A percentile compares a stretch with the other conserved stretches of the same genome.
phyloP scores from a whole-genome alignment of 2,888 invertebrate species.

The Leucophora obtusa region DNA sequence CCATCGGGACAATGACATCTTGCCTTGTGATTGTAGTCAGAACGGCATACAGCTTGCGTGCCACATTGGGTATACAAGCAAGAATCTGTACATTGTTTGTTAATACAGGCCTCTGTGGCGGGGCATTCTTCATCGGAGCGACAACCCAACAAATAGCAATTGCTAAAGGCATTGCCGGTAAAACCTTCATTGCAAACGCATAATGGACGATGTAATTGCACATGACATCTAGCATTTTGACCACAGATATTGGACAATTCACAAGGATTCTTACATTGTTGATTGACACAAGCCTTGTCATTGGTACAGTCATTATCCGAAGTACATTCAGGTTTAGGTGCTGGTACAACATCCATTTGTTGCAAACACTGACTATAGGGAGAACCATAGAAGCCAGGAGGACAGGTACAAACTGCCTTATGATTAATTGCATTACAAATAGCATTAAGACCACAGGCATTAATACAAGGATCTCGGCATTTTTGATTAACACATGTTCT shows the following conservation, averaged over 20 bases:
- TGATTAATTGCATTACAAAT: constrained; percentile 89
- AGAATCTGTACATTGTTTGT: constrained; percentile 88
- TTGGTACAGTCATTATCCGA: constrained; percentile 89
- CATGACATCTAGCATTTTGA: constrained; percentile 87
- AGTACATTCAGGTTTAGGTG: constrained; percentile 86
- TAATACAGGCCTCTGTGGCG: constrained; percentile 88
- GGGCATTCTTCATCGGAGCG: constrained; percentile 91
- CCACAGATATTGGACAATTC: constrained; percentile 85
- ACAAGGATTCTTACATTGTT: constrained; percentile 88
- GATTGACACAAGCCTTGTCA: constrained; percentile 89
- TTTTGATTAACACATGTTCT: constrained; percentile 90
- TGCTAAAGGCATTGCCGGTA: constrained; percentile 89
- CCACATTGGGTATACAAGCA: constrained; percentile 90
- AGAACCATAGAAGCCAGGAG: constrained; percentile 87
- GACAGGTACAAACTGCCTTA: constrained; percentile 90
- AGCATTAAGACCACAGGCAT: constrained; percentile 90
- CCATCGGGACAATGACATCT: constrained; percentile 88
- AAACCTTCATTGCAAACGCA: constrained; percentile 89
- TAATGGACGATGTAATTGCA: constrained; percentile 87
- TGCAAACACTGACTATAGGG: constrained; percentile 86
- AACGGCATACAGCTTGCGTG: constrained; percentile 86
- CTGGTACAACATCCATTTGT: constrained; percentile 77
- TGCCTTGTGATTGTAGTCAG: constrained; percentile 87
- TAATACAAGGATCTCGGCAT: constrained; percentile 90
- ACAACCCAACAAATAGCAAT: constrained; percentile 90